Evolutionary conservation across 2,113 vertebrate genomes (phyloP), one percentile per base, ranked within the genome.

Genomic region (Acanthisitta chloris): DNA sequence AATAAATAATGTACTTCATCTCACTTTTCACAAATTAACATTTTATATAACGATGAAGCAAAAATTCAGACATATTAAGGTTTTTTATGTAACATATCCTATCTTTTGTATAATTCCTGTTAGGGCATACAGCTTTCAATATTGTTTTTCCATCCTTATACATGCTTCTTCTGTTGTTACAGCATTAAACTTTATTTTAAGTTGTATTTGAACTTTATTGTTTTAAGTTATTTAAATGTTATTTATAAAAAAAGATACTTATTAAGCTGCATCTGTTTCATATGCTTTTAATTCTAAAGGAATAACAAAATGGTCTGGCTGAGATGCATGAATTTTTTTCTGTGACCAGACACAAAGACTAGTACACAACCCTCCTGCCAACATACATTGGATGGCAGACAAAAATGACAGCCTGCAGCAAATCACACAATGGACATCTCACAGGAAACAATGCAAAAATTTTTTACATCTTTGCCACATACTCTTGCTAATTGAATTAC

Each of bases 181-280:
- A 98, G 97, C 97, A 98, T 98, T 98, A 98, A 97, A 98, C 98
- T 98, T 97, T 98, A 98, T 98, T 97, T 97, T 96, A 98, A 98
- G 97, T 96, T 98, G 97, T 97, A 98, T 97, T 98, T 98, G 98
- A 98, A 98, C 95, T 97, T 98, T 97, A 98, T 96, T 98, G 98
- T 98, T 98, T 97, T 98, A 98, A 97, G 97, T 99, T 98, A 99
- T 99, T 99, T 98, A 98, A 98, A 97, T 98, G 97, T 98, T 98
- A 98, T 99, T 99, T 99, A 98, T 98, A 98, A 97, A 98, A 98
- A 96, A 98, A 97, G 97, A 92, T 45, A 95, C 96, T 96, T 98
- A 97, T 97, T 97, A 97, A 98, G 95, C 95, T 97, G 94, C 97
- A 98, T 98, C 95, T 98, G 97, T 98, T 98, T 98, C 97, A 98